Evolutionary conservation across 2,797 vertebrate genomes (phyloP).

Genomic region (Gymnothorax reevesii): DNA sequence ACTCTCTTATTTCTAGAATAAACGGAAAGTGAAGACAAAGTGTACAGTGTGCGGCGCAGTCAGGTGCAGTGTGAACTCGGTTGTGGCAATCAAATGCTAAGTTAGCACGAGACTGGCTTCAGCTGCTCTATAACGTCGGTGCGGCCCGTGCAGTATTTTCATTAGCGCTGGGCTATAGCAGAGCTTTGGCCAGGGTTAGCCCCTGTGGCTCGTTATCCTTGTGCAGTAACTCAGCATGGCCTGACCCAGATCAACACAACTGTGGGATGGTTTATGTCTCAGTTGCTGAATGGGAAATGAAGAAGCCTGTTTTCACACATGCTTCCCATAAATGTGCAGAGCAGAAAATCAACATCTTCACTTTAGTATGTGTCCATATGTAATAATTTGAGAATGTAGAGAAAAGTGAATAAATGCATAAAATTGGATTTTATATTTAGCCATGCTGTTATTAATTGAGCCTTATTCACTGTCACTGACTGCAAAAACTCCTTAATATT

Average conservation of each 20-base stretch:
- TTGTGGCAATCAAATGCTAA: background rate
- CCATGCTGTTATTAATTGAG: background rate
- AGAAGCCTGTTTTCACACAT: background rate
- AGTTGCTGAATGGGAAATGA: background rate
- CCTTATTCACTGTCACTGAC: background rate
- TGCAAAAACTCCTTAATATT: background rate
- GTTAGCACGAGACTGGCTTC: background rate
- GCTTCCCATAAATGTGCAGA: background rate
- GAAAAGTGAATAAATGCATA: background rate
- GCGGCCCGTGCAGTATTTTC: background rate
- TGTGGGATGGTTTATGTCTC: background rate
- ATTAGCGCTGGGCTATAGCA: background rate
- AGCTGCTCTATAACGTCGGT: background rate
- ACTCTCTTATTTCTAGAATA: background rate
- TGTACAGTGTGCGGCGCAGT: background rate
- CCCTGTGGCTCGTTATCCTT: background rate
- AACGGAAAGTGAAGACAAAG: slow-evolving; percentile 7
- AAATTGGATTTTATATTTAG: background rate
- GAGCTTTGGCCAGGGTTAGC: background rate
- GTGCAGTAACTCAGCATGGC: background rate
- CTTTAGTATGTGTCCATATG: background rate
- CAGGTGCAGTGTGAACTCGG: background rate
- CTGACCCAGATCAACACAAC: background rate
- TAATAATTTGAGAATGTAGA: background rate
- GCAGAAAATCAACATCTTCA: background rate